A percentile compares a stretch with the other conserved stretches of the same genome.
Conservation (phyloP, 1,140 invertebrate genomes). For the Bilobella aurantiaca region DNA sequence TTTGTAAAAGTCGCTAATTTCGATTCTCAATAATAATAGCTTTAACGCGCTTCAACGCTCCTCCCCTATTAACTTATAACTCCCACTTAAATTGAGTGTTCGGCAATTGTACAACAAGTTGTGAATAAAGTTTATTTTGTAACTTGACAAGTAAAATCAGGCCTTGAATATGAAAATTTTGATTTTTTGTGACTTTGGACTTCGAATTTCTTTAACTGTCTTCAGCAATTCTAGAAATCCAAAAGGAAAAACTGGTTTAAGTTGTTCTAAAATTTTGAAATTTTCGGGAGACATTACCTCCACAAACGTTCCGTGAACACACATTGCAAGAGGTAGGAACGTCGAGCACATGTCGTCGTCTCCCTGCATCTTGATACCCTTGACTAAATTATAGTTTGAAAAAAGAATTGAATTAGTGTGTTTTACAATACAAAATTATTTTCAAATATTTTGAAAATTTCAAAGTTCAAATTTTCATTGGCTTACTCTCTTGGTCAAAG, state of each 20-base stretch:
- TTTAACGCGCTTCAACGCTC: neutral
- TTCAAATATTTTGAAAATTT: neutral
- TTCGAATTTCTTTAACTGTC: too few relatives aligned
- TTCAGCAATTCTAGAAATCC: neutral
- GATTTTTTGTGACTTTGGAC: too few relatives aligned
- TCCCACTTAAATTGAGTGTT: too few relatives aligned
- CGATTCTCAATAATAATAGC: neutral
- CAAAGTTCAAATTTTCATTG: neutral
- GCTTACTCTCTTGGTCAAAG: slow-evolving; percentile 2
- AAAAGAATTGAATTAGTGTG: too few relatives aligned
- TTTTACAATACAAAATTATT: neutral
- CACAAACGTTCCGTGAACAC: neutral
- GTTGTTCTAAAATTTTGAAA: neutral
- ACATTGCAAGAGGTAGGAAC: neutral
- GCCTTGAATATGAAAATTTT: neutral
- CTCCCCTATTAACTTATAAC: neutral
- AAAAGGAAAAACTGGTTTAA: neutral
- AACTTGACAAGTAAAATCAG: neutral
- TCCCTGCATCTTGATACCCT: neutral
- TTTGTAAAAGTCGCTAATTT: neutral
- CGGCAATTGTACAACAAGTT: too few relatives aligned
- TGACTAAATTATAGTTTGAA: too few relatives aligned
- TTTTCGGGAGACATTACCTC: neutral
- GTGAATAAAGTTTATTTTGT: neutral
- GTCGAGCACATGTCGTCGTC: neutral